Evolutionary conservation across 2,888 invertebrate genomes (phyloP).

Genomic region (Cosmia pyralina): DNA sequence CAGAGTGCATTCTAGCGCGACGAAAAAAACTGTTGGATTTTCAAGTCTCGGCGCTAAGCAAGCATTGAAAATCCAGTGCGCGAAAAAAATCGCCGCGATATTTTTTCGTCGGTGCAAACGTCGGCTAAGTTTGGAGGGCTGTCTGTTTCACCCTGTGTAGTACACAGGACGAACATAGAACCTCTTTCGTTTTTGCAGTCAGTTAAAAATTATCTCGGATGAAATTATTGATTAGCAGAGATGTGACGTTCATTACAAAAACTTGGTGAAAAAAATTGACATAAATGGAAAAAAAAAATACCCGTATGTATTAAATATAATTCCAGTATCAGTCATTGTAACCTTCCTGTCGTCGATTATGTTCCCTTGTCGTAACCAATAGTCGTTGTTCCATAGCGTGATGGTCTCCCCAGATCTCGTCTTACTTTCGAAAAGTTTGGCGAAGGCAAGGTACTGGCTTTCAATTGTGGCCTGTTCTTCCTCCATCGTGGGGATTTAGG

Average conservation of each 20-base stretch:
- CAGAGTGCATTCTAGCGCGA: no score
- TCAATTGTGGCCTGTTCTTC: constrained; percentile 81
- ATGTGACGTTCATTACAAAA: background rate
- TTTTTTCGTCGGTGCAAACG: no score
- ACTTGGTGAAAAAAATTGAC: background rate
- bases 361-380: constrained; percentile 83
- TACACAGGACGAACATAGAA: background rate
- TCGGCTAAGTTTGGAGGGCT: no score
- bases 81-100: no score
- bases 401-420: constrained; percentile 77
- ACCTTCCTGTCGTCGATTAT: constrained; percentile 81
- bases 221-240: background rate
- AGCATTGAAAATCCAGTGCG: no score
- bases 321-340: constrained; percentile 85
- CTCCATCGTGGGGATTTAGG: constrained; percentile 69
- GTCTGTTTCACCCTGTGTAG: no score
- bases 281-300: constrained; percentile 43
- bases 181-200: background rate
- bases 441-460: constrained; percentile 77
- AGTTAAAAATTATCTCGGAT: background rate
- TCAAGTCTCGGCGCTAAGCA: no score
- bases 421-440: constrained; percentile 74
- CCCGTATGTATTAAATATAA: constrained; percentile 78
- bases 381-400: constrained; percentile 79
- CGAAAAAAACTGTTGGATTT: no score